Conservation (phyloP, 2,113 vertebrate species). For the Psammodynastes pulverulentus region DNA sequence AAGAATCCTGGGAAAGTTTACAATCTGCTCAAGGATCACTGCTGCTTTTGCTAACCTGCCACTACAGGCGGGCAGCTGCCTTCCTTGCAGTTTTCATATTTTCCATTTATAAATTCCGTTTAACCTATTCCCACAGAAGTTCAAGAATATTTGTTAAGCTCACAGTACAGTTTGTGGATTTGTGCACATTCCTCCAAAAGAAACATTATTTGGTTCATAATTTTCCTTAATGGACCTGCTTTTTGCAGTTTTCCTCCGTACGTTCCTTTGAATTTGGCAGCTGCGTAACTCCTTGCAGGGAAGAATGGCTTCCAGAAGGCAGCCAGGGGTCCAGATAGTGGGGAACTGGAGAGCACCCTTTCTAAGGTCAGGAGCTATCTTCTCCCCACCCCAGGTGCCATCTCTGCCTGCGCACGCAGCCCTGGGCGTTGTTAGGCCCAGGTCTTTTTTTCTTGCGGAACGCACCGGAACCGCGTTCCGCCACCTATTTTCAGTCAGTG, state of each 20-base stretch:
- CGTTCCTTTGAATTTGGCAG: neutral
- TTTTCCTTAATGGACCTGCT: neutral
- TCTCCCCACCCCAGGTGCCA: neutral
- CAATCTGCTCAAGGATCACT: neutral
- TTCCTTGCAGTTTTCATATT: neutral
- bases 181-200: neutral
- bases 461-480: too few species aligned
- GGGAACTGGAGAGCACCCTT: neutral
- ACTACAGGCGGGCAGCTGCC: neutral
- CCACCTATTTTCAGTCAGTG: too few species aligned
- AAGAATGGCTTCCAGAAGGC: neutral
- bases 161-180: neutral
- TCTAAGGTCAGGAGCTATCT: neutral
- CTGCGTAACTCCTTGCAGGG: neutral
- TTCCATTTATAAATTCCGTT: neutral
- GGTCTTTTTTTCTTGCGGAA: too few species aligned
- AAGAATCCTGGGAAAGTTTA: neutral
- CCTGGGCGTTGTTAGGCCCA: slow-evolving; percentile 32
- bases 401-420: neutral
- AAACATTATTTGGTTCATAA: neutral
- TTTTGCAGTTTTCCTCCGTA: neutral
- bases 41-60: neutral
- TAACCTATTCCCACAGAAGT: neutral
- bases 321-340: neutral
- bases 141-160: neutral